Evolutionary conservation across 2,797 vertebrate genomes (phyloP), one percentile per base, ranked within the genome.

Genomic region (Odontamblyopus lacepedii): DNA sequence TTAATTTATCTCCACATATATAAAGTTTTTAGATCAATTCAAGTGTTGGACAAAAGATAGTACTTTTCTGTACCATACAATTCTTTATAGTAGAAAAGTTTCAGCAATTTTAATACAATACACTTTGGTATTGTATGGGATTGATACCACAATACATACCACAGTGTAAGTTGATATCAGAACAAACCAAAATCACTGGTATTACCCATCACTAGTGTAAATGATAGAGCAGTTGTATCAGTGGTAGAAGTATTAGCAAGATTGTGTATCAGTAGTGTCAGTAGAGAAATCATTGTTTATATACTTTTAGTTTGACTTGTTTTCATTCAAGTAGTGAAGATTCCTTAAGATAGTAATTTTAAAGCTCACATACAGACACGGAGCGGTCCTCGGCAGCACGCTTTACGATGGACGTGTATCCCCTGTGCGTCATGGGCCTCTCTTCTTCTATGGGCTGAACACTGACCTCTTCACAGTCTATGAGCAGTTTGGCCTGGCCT

Each of bases 331-430:
- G 13, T 18, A 60, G 4, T 13, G 4, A 60, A 60, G 12, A 27
- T 29, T 44, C 7, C 5, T 15, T 15, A 26, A n/a, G n/a, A 64
- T 12, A 19, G 9, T 51, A 1, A 67, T 53, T 67, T 30, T n/a
- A 30, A 67, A 53, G 18, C 11, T 8, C 65, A 82, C 90, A 72
- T 85, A 92, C 92, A 61, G 89, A 90, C 63, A 87, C 75, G 0
- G 91, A 89, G 18, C 81, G 89, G 27, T 92, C 85, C 11, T 88
- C 71, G 0, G 69, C 85, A 12, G 90, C 83, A 62, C 87, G 78
- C 75, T 95, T 95, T 62, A 91, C 90, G 1, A 90, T 91, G 69
- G 94, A 93, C 60, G 91, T 84, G 73, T 79, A 90, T 5, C 89
- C 62, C 30, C 69, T 82, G 61, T 76, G 88, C 27, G 88, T 87